A percentile compares a stretch with the other conserved stretches of the same genome.
Evolutionary conservation across 2,888 invertebrate species (phyloP).

Genomic region (Apotomis betuletana): DNA sequence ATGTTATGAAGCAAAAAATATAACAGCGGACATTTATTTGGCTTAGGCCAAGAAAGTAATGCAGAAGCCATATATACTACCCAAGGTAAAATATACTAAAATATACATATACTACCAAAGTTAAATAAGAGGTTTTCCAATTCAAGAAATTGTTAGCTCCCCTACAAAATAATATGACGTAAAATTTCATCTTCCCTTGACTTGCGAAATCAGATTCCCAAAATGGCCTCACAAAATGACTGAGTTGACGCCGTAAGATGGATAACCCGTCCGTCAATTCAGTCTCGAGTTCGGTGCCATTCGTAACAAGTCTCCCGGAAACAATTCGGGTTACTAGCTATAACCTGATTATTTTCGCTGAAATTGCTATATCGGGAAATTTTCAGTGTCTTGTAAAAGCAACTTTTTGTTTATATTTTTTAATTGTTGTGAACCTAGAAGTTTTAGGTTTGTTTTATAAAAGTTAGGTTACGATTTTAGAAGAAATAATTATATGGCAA

Average conservation of each 20-base stretch:
- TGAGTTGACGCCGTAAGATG: conserved; percentile 29
- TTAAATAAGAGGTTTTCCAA: no score
- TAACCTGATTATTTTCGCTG: conserved; percentile 31
- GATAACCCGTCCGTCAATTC: conserved; percentile 37
- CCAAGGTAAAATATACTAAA: no score
- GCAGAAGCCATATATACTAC: no score
- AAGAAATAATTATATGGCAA: no score
- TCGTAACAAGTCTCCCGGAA: conserved; percentile 35
- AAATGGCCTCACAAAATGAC: conserved; percentile 33
- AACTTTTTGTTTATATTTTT: not conserved
- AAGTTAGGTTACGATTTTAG: no score
- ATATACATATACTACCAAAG: no score
- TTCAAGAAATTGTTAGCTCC: no score
- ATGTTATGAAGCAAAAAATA: no score
- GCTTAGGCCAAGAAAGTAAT: no score
- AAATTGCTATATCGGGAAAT: conserved; percentile 5
- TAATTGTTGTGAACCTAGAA: no score
- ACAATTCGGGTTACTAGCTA: conserved; percentile 32
- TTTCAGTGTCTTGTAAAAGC: not conserved
- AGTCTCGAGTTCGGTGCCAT: conserved; percentile 31
- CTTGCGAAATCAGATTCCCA: conserved; percentile 19
- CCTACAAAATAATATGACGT: not conserved
- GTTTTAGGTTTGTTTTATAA: no score
- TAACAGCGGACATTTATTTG: no score
- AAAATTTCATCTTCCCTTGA: not conserved